Conservation (phyloP, 2,113 vertebrate species). For the Charadrius vociferus region DNA sequence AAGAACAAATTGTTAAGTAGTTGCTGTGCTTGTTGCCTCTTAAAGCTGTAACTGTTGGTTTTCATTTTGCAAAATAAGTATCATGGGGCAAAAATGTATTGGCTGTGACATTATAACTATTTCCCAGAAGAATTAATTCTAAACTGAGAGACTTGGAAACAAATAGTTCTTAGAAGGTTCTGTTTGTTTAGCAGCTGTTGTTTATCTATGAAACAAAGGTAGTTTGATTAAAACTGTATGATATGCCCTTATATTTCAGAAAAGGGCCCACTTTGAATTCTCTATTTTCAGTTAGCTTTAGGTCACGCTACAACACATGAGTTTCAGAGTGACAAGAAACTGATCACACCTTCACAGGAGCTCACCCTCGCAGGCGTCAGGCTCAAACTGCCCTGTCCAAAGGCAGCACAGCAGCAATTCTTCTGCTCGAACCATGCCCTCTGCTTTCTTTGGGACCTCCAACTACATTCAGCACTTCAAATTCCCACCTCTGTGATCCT, state of each 20-base stretch:
- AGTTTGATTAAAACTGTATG: neutral
- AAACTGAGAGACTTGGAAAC: neutral
- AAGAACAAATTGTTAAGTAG: constrained; percentile 77
- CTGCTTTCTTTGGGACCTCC: neutral
- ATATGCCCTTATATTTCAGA: neutral
- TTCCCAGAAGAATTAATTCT: constrained; percentile 57
- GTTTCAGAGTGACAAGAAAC: neutral
- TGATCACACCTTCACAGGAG: neutral
- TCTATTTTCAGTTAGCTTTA: neutral
- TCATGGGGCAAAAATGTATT: constrained; percentile 52
- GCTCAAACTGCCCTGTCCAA: neutral
- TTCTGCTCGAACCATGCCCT: rapidly evolving
- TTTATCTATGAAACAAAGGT: neutral
- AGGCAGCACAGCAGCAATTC: neutral
- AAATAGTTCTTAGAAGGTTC: constrained; percentile 51
- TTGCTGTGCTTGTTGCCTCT: constrained; percentile 60
- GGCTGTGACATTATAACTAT: neutral
- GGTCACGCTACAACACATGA: neutral
- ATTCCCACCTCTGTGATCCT: neutral
- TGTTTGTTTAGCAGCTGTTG: constrained; percentile 13
- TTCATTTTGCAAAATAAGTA: constrained; percentile 62
- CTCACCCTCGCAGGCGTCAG: neutral
- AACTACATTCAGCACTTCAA: neutral
- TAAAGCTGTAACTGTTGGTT: constrained; percentile 64
- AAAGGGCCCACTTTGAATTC: neutral